Conservation (phyloP, 1,140 invertebrate species). For the Luehdorfia chinensis region DNA sequence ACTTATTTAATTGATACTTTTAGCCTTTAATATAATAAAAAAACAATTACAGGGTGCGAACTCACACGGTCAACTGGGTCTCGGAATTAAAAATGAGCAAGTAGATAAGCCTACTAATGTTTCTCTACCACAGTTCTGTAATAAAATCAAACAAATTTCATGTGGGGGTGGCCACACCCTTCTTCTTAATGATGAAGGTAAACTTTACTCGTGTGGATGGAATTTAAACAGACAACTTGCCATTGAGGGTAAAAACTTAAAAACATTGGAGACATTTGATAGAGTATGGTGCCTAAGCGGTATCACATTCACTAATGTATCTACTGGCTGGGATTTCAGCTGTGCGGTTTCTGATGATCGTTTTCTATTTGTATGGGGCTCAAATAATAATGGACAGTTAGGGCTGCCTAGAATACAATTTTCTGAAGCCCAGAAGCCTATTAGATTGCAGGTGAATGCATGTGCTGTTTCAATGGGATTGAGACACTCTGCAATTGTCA, state of each 20-base stretch:
- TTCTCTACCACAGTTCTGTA: constrained; percentile 64
- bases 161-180: constrained; percentile 89
- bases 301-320: constrained; percentile 78
- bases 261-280: constrained; percentile 76
- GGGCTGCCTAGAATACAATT: constrained; percentile 78
- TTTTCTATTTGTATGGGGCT: constrained; percentile 85
- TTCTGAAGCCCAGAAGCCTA: constrained; percentile 50
- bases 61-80: constrained; percentile 88
- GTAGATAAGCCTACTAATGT: constrained; percentile 79
- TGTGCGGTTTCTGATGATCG: constrained; percentile 81
- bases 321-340: constrained; percentile 86
- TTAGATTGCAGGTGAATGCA: constrained; percentile 66
- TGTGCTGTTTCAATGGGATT: constrained; percentile 78
- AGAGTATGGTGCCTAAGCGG: constrained; percentile 77
- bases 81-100: constrained; percentile 83
- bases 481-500: constrained; percentile 83
- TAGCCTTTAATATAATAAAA: constrained; percentile 5
- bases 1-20: constrained; percentile 2
- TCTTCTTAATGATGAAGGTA: constrained; percentile 81
- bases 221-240: constrained; percentile 90
- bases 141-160: constrained; percentile 79
- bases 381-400: constrained; percentile 85
- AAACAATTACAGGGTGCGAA: constrained; percentile 85
- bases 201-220: constrained; percentile 91
- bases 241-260: constrained; percentile 36